A percentile compares a stretch with the other conserved stretches of the same genome.
phyloP scores from a whole-genome alignment of 2,113 vertebrate genomes.

The Xenus cinereus region DNA sequence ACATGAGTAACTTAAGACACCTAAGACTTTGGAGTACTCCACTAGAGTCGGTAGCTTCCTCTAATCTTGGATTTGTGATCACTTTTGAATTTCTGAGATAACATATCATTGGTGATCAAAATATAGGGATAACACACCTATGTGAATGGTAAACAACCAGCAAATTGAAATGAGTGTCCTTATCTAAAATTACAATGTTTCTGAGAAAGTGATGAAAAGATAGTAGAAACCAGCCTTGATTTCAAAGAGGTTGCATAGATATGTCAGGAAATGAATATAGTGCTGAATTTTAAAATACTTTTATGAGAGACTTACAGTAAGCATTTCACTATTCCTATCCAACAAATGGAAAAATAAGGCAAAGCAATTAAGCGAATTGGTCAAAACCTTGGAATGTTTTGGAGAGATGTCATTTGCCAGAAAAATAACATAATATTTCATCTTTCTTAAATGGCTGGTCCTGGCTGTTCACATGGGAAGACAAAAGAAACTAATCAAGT shows the following conservation, averaged over 20 bases:
- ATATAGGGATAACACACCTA: neutral
- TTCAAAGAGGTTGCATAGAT: neutral
- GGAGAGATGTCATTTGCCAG: neutral
- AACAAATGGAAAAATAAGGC: neutral
- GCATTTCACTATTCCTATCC: neutral
- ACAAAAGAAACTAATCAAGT: neutral
- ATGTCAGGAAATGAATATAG: neutral
- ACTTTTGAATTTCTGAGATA: neutral
- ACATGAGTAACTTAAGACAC: neutral
- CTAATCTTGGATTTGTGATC: neutral
- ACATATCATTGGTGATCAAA: neutral
- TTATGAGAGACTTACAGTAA: neutral
- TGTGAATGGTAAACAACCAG: neutral
- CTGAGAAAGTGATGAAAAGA: neutral
- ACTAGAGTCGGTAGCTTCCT: neutral
- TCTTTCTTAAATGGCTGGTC: neutral
- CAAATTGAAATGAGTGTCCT: neutral
- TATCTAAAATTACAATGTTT: neutral
- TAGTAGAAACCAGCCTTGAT: neutral
- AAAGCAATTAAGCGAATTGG: neutral
- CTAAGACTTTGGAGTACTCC: neutral
- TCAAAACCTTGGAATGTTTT: neutral
- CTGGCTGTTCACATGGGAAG: neutral
- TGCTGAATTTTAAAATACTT: neutral
- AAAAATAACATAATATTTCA: neutral